Evolutionary conservation across 2,113 vertebrate species (phyloP).

Genomic region (Oryzias melastigma): DNA sequence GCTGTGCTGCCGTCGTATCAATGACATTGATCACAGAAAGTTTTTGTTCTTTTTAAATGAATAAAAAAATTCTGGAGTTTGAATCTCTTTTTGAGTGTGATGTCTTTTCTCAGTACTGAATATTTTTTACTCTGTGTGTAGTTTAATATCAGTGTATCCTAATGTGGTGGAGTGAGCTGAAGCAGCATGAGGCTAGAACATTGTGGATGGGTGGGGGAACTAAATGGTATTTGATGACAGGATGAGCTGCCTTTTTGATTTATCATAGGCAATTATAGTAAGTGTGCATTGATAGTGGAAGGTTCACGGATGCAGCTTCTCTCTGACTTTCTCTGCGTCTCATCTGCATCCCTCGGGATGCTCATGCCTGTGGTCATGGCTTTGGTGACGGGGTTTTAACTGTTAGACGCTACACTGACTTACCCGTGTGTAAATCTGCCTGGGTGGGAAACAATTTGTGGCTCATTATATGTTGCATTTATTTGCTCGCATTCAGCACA

Average conservation of each 20-base stretch:
- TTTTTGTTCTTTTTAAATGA: no score
- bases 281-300: slow-evolving; percentile 34
- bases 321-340: slow-evolving; percentile 26
- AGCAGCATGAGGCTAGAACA: neutral
- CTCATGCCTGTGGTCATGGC: slow-evolving; percentile 63
- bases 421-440: slow-evolving; percentile 48
- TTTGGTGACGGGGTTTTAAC: slow-evolving; percentile 57
- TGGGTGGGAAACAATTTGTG: slow-evolving; percentile 58
- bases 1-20: no score
- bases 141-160: neutral
- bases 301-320: slow-evolving; percentile 20
- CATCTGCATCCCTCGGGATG: slow-evolving; percentile 32
- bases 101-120: no score
- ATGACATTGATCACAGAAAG: no score
- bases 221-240: slow-evolving; percentile 33
- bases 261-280: slow-evolving; percentile 31
- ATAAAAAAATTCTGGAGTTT: no score
- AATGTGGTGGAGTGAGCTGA: neutral
- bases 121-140: no score
- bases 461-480: slow-evolving; percentile 28
- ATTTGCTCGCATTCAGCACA: slow-evolving; percentile 35
- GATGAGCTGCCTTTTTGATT: slow-evolving; percentile 20
- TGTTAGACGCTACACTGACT: slow-evolving; percentile 48
- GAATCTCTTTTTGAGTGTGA: no score
- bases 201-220: slow-evolving; percentile 29